phyloP scores from a whole-genome alignment of 2,888 invertebrate species.

The Vanessa cardui region DNA sequence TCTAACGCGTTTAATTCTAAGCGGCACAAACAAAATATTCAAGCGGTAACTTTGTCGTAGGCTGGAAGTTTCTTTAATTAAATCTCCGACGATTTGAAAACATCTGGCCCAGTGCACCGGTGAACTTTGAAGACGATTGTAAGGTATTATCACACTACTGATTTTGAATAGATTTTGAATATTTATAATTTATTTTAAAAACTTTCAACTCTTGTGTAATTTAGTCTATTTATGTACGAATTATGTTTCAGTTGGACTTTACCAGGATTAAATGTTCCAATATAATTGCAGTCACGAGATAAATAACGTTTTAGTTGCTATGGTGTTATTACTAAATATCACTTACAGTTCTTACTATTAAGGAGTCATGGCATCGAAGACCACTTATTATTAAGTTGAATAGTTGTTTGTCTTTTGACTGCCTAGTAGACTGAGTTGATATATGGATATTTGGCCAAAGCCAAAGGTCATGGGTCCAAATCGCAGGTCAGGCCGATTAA shows the following conservation, averaged over 20 bases:
- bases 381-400: no score
- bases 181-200: neutral
- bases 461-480: no score
- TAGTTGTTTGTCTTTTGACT: no score
- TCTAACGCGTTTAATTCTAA: conserved; percentile 29
- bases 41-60: conserved; percentile 43
- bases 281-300: neutral
- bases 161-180: neutral
- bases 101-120: conserved; percentile 43
- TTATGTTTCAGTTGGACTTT: neutral
- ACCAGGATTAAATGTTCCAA: neutral
- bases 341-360: no score
- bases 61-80: conserved; percentile 47
- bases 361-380: no score
- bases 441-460: no score
- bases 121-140: conserved; percentile 34
- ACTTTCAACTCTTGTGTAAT: neutral
- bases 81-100: conserved; percentile 47
- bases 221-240: no score
- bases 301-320: neutral
- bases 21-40: conserved; percentile 45
- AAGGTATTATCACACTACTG: conserved; percentile 29
- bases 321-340: no score
- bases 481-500: no score
- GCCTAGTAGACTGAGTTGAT: no score